Evolutionary conservation across 2,797 vertebrate genomes (phyloP).

Genomic region (Poeciliopsis turneri): DNA sequence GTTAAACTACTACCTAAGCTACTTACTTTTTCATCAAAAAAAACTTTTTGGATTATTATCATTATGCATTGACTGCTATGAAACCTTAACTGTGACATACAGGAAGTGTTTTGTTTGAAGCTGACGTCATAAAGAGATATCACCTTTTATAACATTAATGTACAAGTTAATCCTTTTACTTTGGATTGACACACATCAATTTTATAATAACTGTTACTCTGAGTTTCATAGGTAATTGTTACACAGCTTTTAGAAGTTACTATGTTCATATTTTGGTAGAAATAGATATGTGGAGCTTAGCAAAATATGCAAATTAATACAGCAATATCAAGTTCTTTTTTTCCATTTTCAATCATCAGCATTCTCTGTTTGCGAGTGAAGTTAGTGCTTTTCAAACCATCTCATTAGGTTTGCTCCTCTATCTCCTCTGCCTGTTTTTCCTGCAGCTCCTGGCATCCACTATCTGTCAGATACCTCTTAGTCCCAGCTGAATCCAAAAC

Average conservation of each 20-base stretch:
- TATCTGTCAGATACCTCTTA: constrained; percentile 28
- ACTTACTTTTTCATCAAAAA: constrained; percentile 27
- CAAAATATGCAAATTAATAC: background rate
- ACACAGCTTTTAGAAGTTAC: background rate
- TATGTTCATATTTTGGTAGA: background rate
- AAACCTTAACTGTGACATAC: constrained; percentile 11
- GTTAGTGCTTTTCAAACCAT: background rate
- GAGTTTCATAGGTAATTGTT: background rate
- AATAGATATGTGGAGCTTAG: background rate
- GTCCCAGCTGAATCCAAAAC: constrained; percentile 48
- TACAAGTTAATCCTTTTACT: background rate
- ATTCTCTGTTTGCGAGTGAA: constrained; percentile 7
- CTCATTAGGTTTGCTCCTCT: constrained; percentile 9
- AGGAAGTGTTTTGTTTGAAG: background rate
- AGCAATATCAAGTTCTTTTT: background rate
- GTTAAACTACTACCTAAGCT: constrained; percentile 20
- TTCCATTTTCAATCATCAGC: constrained; percentile 2
- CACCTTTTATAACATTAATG: background rate
- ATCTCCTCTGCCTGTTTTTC: constrained; percentile 1
- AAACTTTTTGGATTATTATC: constrained; percentile 56
- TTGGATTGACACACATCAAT: background rate
- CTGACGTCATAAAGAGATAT: background rate
- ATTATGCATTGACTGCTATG: background rate
- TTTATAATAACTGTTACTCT: background rate
- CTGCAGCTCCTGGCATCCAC: constrained; percentile 12